phyloP scores from a whole-genome alignment of 1,140 invertebrate species.

The Habropoda laboriosa region DNA sequence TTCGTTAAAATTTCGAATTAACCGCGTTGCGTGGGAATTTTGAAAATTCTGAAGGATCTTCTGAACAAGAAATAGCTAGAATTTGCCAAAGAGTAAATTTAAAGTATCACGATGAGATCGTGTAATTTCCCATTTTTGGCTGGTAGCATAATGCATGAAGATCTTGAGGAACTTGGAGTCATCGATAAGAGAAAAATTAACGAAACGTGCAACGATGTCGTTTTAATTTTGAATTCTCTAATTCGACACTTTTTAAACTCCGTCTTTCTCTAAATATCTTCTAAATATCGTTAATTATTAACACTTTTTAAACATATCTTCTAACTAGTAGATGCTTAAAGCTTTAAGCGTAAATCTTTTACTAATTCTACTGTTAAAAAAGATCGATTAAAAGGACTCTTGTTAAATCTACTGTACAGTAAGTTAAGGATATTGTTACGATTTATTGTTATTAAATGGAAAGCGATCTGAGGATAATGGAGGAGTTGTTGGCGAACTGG shows the following conservation, averaged over 20 bases:
- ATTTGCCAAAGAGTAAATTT: no score
- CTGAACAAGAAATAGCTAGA: no score
- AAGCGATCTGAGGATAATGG: neutral
- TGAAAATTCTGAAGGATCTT: no score
- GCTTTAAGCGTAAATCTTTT: neutral
- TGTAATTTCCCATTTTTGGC: neutral
- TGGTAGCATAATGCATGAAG: neutral
- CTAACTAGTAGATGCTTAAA: neutral
- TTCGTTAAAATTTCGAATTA: no score
- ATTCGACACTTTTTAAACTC: neutral
- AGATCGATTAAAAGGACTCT: neutral
- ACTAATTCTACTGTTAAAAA: neutral
- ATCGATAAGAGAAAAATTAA: neutral
- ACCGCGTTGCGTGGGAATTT: no score
- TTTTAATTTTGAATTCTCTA: neutral
- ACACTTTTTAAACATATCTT: neutral
- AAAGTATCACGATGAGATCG: no score
- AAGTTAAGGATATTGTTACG: neutral
- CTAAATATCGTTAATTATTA: neutral
- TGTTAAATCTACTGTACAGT: neutral
- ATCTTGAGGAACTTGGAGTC: neutral
- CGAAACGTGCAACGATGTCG: neutral
- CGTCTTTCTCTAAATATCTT: neutral
- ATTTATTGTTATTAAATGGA: neutral
- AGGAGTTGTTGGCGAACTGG: neutral